A percentile compares a stretch with the other conserved stretches of the same genome.
Evolutionary conservation across 2,888 invertebrate species (phyloP).

Genomic region (Antheraea yamamai): DNA sequence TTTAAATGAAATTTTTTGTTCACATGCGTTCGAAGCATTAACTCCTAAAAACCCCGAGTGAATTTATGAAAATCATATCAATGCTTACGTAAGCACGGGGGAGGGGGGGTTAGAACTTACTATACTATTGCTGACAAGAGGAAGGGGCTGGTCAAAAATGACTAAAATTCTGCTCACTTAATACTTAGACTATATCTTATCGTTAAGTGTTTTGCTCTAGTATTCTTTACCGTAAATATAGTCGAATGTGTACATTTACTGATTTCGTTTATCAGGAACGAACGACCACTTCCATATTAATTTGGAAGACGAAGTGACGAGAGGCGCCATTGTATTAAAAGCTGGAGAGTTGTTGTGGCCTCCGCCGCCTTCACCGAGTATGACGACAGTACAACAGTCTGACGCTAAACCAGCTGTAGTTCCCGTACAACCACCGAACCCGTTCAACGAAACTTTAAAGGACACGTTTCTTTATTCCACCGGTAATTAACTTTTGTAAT

Average conservation of each 20-base stretch:
- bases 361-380: slow-evolving; percentile 85
- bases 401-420: slow-evolving; percentile 61
- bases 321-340: slow-evolving; percentile 90
- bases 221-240: neutral
- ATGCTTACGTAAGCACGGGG: too few species aligned
- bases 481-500: slow-evolving; percentile 65
- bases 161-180: neutral
- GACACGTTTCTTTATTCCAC: slow-evolving; percentile 86
- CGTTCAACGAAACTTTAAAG: slow-evolving; percentile 87
- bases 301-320: slow-evolving; percentile 92
- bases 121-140: too few species aligned
- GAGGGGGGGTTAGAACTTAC: too few species aligned
- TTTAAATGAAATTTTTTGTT: too few species aligned
- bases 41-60: too few species aligned
- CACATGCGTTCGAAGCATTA: too few species aligned
- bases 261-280: slow-evolving; percentile 73
- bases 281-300: slow-evolving; percentile 91
- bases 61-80: too few species aligned
- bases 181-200: neutral
- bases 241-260: neutral
- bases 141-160: too few species aligned
- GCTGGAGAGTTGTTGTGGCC: slow-evolving; percentile 91
- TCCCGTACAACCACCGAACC: slow-evolving; percentile 79
- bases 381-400: slow-evolving; percentile 72
- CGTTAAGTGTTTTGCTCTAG: neutral